Base-by-base conservation (phyloP, 2,113 vertebrate genomes). In the Dendropsophus ebraccatus region DNA sequence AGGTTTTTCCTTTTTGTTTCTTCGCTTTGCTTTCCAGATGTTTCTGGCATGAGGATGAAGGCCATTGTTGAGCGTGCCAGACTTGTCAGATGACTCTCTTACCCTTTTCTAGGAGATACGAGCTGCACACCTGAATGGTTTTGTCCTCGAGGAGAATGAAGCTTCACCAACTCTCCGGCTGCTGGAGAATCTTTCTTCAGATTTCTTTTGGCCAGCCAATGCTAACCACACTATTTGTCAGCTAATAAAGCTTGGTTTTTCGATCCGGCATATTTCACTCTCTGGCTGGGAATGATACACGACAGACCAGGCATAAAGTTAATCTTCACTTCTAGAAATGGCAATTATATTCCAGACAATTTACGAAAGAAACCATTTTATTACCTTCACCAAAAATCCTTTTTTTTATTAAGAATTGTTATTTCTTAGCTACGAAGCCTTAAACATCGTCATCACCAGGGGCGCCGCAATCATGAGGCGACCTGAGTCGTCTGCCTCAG, bases 1-100 rank as follows among this genome's bases (percentile, higher is more conserved):
- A 52, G 28, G 25, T 54, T 54, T 77, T 73, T 77, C 52, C 65
- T 54, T 21, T 76, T 50, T 76, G 74, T 76, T 76, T 52, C 49
- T 77, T 32, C 17, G 25, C 49, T 54, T 32, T 28, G 21, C 25
- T 32, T 9, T 77, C 25, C 74, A 77, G 74, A 77, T 77, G 49
- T 77, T 77, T 54, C 50, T 77, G 47, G 47, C 74, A 77, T 32
- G 25, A 19, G 8, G 16, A 25, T 54, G 47, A 12, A 54, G 28
- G 0, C 49, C 74, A 77, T 77, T 77, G 74, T 77, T 77, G n/a
- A 54, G 50, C 28, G 11, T 25, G 10, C 25, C 25, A 52, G 74
- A 16, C 47, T 75, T 11, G 6, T 75, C 6, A 75, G 5, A 16
- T 17, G n/a, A 75, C 45, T 16, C 11, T 47, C 4, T 73, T n/a